phyloP scores from a whole-genome alignment of 2,113 vertebrate species.

The Menura novaehollandiae region DNA sequence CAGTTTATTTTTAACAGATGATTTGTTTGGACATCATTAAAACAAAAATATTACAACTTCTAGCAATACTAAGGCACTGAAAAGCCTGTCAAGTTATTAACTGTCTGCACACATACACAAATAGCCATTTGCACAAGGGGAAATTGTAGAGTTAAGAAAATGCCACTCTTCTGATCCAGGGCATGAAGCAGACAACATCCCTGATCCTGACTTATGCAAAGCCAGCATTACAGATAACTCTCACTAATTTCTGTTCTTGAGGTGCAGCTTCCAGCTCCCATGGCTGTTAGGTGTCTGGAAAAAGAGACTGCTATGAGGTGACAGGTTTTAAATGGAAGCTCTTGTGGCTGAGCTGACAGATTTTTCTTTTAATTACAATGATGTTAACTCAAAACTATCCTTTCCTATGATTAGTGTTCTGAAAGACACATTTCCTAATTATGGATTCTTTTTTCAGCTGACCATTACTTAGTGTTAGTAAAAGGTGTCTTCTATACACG shows the following conservation, averaged over 20 bases:
- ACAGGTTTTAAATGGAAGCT: neutral
- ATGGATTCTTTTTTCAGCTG: neutral
- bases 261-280: neutral
- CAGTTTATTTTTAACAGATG: slow-evolving; percentile 59
- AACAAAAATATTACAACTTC: slow-evolving; percentile 16
- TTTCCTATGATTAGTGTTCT: neutral
- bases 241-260: neutral
- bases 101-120: neutral
- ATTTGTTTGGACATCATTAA: slow-evolving; percentile 65
- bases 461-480: neutral
- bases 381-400: neutral
- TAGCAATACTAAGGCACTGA: neutral
- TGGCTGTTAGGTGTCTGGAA: neutral
- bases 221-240: neutral
- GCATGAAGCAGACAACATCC: neutral
- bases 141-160: neutral
- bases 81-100: neutral
- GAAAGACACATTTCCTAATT: neutral
- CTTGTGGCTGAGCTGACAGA: neutral
- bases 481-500: neutral
- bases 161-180: neutral
- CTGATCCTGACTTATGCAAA: neutral
- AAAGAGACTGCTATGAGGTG: neutral
- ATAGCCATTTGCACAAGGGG: neutral
- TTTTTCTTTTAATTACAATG: neutral